Percentiles rank a stretch among this genome's conserved stretches.
Conservation (phyloP, 2,113 vertebrate species). For the Nerophis ophidion region DNA sequence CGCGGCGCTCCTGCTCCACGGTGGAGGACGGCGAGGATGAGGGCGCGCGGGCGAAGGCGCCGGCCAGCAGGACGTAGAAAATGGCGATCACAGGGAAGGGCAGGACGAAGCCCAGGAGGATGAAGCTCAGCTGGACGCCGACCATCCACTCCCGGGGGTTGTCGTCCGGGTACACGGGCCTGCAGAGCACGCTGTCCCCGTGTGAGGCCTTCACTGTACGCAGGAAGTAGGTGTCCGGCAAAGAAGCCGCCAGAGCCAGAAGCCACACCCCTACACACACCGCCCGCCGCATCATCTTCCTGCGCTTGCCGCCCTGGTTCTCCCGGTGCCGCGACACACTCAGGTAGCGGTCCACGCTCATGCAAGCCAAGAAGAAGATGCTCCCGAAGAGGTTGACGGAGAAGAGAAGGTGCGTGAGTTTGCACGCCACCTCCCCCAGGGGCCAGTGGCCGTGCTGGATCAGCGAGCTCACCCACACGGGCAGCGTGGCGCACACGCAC, state of each 20-base stretch:
- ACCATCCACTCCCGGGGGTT: slow-evolving; percentile 85
- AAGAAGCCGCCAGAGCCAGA: slow-evolving; percentile 75
- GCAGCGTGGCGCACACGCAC: slow-evolving; percentile 87
- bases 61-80: slow-evolving; percentile 82
- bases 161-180: slow-evolving; percentile 81
- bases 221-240: slow-evolving; percentile 89
- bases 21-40: slow-evolving; percentile 31
- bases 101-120: slow-evolving; percentile 83
- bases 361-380: slow-evolving; percentile 92
- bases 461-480: slow-evolving; percentile 87
- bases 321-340: slow-evolving; percentile 50
- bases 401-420: slow-evolving; percentile 86
- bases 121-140: slow-evolving; percentile 85
- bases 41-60: slow-evolving; percentile 58
- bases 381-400: slow-evolving; percentile 91
- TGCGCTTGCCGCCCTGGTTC: slow-evolving; percentile 39
- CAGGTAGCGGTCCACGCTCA: slow-evolving; percentile 93
- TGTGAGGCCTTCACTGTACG: slow-evolving; percentile 70
- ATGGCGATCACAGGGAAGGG: slow-evolving; percentile 85
- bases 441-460: slow-evolving; percentile 88
- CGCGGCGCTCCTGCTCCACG: slow-evolving; percentile 75
- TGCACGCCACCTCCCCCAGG: slow-evolving; percentile 86
- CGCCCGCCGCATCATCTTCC: slow-evolving; percentile 70
- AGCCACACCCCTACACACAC: slow-evolving; percentile 86
- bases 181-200: slow-evolving; percentile 79